Evolutionary conservation across 2,888 invertebrate species (phyloP), one percentile per base, ranked within the genome.

Genomic region (Parnassius orleans): DNA sequence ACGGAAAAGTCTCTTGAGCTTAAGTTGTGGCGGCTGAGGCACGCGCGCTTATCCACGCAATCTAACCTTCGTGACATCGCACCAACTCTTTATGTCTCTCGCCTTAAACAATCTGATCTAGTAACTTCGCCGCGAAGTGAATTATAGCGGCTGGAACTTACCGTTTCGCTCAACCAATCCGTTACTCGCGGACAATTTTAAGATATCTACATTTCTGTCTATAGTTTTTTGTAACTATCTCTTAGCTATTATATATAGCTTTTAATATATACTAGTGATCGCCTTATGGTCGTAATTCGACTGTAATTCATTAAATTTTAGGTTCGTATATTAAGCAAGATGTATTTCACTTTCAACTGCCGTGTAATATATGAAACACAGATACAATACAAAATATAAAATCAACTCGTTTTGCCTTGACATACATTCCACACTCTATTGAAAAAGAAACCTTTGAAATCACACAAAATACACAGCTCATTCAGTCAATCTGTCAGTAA

Each of bases 81-180:
- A 72, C 74, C 72, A 69, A 70, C 73, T 73, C 77, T 80, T 81
- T 83, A 80, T 80, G 78, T 78, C 77, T 74, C 71, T 65, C 65
- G 64, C 65, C 67, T 69, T 67, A 69, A 72, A 76, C 86, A 81
- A 86, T 87, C 85, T 84, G 84, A 84, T 86, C 81, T 77, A 69
- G 65, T 71, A 81, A 86, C 79, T 84, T 83, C 73, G 70, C 72
- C 69, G 58, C 68, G 68, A 69, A 72, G 73, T 85, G 78, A 85
- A 78, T 84, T 83, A 84, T 81, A 72, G 79, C 83, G 75, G 72
- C 69, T 68, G 69, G 68, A 84, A 85, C 79, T 84, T 81, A 76
- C 78, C 76, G 78, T 79, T 81, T 73, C 72, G 72, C 73, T 75
- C 69, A 62, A 76, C 71, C 70, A 73, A 63, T 60, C 70, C 70